phyloP scores from a whole-genome alignment of 1,140 invertebrate genomes.

The Musca domestica region DNA sequence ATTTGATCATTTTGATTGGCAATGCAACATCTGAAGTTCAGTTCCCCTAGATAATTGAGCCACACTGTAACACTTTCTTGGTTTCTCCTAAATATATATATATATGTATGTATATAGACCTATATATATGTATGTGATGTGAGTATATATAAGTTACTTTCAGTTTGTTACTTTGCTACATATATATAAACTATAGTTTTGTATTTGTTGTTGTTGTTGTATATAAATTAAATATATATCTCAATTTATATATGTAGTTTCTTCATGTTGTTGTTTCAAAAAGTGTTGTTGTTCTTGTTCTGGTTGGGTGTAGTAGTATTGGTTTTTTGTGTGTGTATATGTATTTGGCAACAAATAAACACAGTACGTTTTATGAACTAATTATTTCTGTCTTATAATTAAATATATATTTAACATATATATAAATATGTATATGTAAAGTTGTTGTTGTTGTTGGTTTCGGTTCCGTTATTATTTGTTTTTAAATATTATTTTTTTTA shows the following conservation, averaged over 20 bases:
- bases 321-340: not conserved
- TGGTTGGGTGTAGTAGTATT: not conserved
- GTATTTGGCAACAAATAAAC: constrained; percentile 34
- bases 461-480: not conserved
- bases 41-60: no score
- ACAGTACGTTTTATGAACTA: constrained; percentile 27
- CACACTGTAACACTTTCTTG: no score
- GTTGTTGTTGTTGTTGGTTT: constrained; percentile 11
- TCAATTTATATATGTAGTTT: constrained; percentile 18
- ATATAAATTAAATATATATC: constrained; percentile 20
- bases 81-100: no score
- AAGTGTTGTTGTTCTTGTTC: not conserved
- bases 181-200: constrained; percentile 15
- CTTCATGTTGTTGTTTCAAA: constrained; percentile 4
- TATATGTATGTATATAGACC: no score
- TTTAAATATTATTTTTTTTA: not conserved
- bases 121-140: no score
- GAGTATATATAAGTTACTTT: constrained; percentile 1
- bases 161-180: not conserved
- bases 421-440: constrained; percentile 21
- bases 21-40: no score
- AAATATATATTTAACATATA: constrained; percentile 8
- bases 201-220: not conserved
- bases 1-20: no score
- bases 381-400: constrained; percentile 7